Evolutionary conservation across 2,113 vertebrate species (phyloP).

Genomic region (Pelvicachromis taeniatus): DNA sequence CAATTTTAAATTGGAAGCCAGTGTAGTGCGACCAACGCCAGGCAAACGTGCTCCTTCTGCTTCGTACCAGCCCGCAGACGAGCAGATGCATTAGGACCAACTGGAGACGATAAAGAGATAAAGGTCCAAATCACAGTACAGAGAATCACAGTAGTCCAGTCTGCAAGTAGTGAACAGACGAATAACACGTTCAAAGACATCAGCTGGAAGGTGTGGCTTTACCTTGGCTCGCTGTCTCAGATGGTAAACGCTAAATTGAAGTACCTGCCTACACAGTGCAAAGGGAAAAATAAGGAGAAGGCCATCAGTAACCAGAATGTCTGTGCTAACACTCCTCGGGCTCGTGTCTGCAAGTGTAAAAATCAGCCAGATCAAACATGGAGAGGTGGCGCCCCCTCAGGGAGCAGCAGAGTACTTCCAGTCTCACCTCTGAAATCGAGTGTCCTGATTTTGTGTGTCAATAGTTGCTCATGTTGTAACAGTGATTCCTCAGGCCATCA

Average conservation of each 20-base stretch:
- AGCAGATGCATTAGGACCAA: neutral
- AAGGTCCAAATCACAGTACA: neutral
- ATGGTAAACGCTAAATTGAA: neutral
- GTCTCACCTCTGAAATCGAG: too few relatives aligned
- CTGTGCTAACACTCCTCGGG: too few relatives aligned
- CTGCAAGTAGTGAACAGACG: neutral
- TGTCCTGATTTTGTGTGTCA: too few relatives aligned
- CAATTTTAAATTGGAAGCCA: neutral
- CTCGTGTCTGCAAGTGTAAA: too few relatives aligned
- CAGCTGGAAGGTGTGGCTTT: neutral
- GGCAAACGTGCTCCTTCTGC: neutral
- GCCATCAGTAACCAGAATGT: too few relatives aligned
- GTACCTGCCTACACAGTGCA: neutral
- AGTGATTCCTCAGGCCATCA: too few relatives aligned
- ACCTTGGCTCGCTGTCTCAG: neutral
- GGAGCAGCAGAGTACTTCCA: too few relatives aligned
- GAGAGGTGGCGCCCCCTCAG: too few relatives aligned
- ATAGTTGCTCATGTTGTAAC: too few relatives aligned
- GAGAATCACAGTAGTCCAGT: neutral
- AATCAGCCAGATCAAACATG: too few relatives aligned
- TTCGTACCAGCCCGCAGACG: neutral
- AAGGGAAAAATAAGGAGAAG: fast-evolving
- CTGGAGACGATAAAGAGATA: neutral
- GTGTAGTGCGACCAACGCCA: neutral
- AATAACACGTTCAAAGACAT: fast-evolving